Percentiles rank a stretch among this genome's conserved stretches.
phyloP scores from a whole-genome alignment of 2,113 vertebrate genomes.

The Junco hyemalis region DNA sequence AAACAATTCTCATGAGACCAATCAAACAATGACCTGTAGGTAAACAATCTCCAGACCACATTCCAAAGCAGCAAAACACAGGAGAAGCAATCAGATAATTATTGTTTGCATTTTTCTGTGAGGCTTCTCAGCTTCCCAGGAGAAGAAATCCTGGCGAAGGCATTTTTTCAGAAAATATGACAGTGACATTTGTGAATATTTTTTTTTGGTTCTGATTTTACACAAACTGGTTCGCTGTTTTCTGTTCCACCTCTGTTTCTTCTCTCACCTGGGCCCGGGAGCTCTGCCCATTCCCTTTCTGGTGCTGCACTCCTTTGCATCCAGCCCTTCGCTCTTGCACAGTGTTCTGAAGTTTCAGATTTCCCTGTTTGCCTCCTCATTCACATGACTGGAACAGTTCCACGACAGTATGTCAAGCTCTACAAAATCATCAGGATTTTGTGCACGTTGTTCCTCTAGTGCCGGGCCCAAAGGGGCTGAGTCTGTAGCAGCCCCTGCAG shows the following conservation, averaged over 20 bases:
- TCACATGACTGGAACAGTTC: not conserved
- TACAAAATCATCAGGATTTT: not conserved
- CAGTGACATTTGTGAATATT: too few species aligned
- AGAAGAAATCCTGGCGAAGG: too few species aligned
- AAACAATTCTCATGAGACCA: too few species aligned
- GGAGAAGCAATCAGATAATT: too few species aligned
- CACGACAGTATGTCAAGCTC: accelerated
- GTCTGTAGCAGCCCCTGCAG: not conserved
- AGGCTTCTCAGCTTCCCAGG: too few species aligned
- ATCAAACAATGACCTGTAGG: too few species aligned
- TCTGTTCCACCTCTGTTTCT: not conserved
- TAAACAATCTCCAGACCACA: too few species aligned
- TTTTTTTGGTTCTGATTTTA: not conserved
- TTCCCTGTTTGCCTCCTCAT: not conserved
- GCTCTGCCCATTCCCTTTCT: not conserved
- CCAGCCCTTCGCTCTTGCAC: not conserved
- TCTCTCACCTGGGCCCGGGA: accelerated
- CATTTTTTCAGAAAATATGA: too few species aligned
- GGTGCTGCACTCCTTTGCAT: not conserved
- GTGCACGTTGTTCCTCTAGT: not conserved
- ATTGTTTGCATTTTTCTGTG: too few species aligned
- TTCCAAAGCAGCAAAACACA: too few species aligned
- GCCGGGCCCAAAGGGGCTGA: not conserved
- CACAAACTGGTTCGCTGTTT: accelerated
- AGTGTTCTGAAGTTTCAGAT: not conserved